Base-by-base conservation (phyloP, 2,888 invertebrate species). In the Cepaea hortensis region DNA sequence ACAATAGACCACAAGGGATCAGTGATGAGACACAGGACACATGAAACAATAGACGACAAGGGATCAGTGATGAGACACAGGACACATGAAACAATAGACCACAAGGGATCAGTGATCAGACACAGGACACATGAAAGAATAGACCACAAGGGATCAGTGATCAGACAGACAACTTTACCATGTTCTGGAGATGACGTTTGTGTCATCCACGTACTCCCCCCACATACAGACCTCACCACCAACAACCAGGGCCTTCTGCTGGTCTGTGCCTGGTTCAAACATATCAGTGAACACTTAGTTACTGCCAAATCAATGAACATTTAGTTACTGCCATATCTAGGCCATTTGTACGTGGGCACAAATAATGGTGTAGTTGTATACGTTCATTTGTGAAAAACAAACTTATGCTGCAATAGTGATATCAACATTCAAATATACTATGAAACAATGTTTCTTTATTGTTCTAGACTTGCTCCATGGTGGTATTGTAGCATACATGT, bases 201-300 rank as follows among this genome's bases (percentile, higher is more conserved):
- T 93, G 82, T 92, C 91, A 87, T 98, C 97, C 0, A 97, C 97
- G 90, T 96, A 96, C 94, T 98, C 98, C 3, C 96, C 96, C 98
- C 98, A 98, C 96, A 98, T 97, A 91, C 98, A 97, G 0, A 97
- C 97, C 94, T 98, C 98, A 0, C 98, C 98, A 0, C 98, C 98
- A 20, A 97, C 94, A 55, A 98, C 96, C 84, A 96, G 95, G 3
- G 95, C 92, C 91, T 96, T 96, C 91, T 96, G 96, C 5, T 91
- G 93, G 35, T 91, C 92, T 3, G 95, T 95, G 23, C 94, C 94
- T 94, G 85, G 23, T 20, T 15, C 68, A 50, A 77, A 46, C 18
- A 81, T 77, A 13, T 50, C 20, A 9, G n/a, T 55, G 55, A 55
- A 55, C 55, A 55, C 0, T 55, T 6, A 55, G 55, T 55, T 55